Base-by-base conservation (phyloP, 2,888 invertebrate genomes). In the Sesia bembeciformis region DNA sequence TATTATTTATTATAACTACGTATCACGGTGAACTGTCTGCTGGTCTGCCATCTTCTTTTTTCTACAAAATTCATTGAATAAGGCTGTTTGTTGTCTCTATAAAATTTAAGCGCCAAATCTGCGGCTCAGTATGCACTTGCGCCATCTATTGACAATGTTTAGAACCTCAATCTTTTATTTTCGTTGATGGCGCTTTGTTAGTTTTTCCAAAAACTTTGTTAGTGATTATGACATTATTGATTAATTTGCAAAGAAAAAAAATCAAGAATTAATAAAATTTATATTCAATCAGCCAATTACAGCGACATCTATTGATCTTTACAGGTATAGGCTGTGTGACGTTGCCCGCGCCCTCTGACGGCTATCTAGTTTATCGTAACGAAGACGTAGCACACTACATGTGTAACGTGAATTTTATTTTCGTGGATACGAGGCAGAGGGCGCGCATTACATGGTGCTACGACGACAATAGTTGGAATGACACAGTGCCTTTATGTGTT, bases 301-400 rank as follows among this genome's bases (percentile, higher is more conserved):
- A 8, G 46, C 4, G 60, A 56, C 60, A 62, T 60, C 62, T 62
- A 57, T 40, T 40, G 3, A 40, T 40, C 0, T 40, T 55, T 23
- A 53, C 80, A 93, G 94, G 93, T 70, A 76, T 94, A 57, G 94
- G 94, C 54, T 95, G 95, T 72, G 90, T 93, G 7, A 92, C 92
- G 40, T 84, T 92, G 41, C 67, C 82, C 67, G 82, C 93, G 68
- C 95, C 95, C 66, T 88, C 90, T 73, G 91, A 93, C 78, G 94
- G 94, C 52, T 93, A 93, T 73, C 74, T 94, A 7, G 92, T 93
- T 67, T 92, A 92, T 76, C 91, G 92, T 65, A 94, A 92, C 65
- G 89, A 91, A 56, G 91, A 92, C 49, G 86, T 91, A 52, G 93
- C 93, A 41, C 92, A 92, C 66, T 94, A 92, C 81, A 91, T 92